Percentiles rank a stretch among this genome's conserved stretches.
Conservation (phyloP, 2,797 vertebrate species). For the Eulemur albifrons region DNA sequence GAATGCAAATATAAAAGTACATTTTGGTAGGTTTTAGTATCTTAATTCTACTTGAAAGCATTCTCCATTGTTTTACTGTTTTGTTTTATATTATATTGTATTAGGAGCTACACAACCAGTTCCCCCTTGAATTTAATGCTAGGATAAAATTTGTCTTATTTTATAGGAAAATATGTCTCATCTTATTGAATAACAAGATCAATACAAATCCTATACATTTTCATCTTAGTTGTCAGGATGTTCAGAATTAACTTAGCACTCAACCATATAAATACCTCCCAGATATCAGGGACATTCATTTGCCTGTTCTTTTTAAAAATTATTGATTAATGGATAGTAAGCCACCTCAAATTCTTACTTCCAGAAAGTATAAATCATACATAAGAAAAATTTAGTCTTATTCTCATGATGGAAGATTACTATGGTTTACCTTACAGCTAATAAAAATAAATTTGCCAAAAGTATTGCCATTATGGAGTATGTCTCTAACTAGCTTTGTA, state of each 20-base stretch:
- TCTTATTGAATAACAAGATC: slow-evolving; percentile 17
- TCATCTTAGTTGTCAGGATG: slow-evolving; percentile 29
- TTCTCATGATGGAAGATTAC: background rate
- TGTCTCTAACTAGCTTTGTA: slow-evolving; percentile 62
- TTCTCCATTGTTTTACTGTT: background rate
- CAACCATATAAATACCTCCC: slow-evolving; percentile 3
- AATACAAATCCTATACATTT: slow-evolving; percentile 42
- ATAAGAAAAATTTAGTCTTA: slow-evolving; percentile 26
- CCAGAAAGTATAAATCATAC: slow-evolving; percentile 45
- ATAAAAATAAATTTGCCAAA: slow-evolving; percentile 45
- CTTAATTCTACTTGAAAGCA: slow-evolving; percentile 45
- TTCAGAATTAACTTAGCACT: slow-evolving; percentile 43
- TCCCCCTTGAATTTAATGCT: slow-evolving; percentile 51
- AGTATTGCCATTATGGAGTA: background rate
- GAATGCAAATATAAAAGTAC: slow-evolving; percentile 6
- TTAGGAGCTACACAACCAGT: background rate
- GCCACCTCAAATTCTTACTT: slow-evolving; percentile 28
- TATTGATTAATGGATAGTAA: background rate
- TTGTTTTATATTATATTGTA: background rate
- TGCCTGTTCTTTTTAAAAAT: slow-evolving; percentile 7
- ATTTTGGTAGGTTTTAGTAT: background rate
- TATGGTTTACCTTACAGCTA: slow-evolving; percentile 38
- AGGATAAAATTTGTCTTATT: slow-evolving; percentile 47
- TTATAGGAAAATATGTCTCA: slow-evolving; percentile 17
- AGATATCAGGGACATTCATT: slow-evolving; percentile 9